A percentile compares a stretch with the other conserved stretches of the same genome.
These are phyloP conservation scores for Scyliorhinus canicula DNA, from an alignment of 2,797 vertebrate species.

Conservation along the genomic window DNA sequence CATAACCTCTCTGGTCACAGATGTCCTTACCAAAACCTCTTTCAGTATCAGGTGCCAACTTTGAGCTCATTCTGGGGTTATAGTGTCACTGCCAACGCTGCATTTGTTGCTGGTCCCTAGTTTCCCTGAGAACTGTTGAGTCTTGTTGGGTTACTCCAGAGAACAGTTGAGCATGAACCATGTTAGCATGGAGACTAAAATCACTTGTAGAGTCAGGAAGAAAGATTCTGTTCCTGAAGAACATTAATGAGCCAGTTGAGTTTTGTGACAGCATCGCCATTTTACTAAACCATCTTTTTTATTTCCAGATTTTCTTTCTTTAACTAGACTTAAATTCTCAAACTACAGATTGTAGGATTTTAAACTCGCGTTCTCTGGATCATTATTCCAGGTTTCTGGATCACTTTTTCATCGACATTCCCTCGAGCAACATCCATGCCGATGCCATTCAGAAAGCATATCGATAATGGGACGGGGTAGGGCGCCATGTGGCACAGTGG, in stretches of 20 bases:
- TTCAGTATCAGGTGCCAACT: neutral
- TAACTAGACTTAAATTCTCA: neutral
- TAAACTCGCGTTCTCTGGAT: neutral
- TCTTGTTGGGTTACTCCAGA: neutral
- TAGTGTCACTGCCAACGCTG: neutral
- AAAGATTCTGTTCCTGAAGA: neutral
- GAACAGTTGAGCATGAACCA: neutral
- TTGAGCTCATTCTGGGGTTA: neutral
- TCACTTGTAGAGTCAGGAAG: too few species aligned
- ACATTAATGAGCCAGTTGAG: neutral
- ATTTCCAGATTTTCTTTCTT: neutral
- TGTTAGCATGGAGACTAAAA: neutral
- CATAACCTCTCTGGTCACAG: neutral
- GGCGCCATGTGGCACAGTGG: too few species aligned
- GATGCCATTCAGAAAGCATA: neutral
- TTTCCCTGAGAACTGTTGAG: neutral
- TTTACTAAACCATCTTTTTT: neutral
- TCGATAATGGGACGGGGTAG: neutral
- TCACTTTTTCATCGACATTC: neutral
- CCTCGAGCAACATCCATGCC: neutral
- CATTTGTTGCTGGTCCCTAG: neutral
- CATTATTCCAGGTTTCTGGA: too few species aligned
- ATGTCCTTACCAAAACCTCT: neutral
- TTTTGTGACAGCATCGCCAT: neutral
- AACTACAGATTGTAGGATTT: neutral